Conservation (phyloP, 2,888 invertebrate species). For the Latrodectus elegans region DNA sequence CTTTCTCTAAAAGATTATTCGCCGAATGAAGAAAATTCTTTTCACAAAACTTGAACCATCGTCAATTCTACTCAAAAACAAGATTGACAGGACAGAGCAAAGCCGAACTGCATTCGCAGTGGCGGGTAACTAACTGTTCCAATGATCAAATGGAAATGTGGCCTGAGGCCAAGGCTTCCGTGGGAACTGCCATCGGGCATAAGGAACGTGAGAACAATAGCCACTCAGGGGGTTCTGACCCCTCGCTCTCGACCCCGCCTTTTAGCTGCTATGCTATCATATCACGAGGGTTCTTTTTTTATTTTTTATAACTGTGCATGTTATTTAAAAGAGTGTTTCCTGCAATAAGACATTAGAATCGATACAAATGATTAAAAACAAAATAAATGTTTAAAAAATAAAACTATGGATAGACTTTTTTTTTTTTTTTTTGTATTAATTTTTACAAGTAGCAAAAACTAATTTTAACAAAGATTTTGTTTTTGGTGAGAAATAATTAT, state of each 20-base stretch:
- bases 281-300: constrained; percentile 47
- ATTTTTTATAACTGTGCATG: constrained; percentile 7
- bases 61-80: constrained; percentile 8
- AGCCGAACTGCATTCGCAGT: constrained; percentile 14
- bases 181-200: constrained; percentile 67
- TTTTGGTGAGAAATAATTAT: too few species aligned
- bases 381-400: too few species aligned
- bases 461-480: too few species aligned
- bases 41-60: neutral
- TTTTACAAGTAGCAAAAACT: too few species aligned
- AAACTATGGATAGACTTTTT: too few species aligned
- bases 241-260: constrained; percentile 54
- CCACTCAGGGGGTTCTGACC: constrained; percentile 42
- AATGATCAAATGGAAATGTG: constrained; percentile 52
- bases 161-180: constrained; percentile 54
- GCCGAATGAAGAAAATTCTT: neutral
- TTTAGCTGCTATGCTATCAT: constrained; percentile 53
- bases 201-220: constrained; percentile 62
- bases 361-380: too few species aligned
- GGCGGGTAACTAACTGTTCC: constrained; percentile 53
- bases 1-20: neutral
- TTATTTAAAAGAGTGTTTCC: constrained; percentile 26
- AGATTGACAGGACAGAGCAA: constrained; percentile 38
- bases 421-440: too few species aligned
- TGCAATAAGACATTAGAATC: neutral